Conservation (phyloP, 1,140 invertebrate species). For the Metopolophium dirhodum region DNA sequence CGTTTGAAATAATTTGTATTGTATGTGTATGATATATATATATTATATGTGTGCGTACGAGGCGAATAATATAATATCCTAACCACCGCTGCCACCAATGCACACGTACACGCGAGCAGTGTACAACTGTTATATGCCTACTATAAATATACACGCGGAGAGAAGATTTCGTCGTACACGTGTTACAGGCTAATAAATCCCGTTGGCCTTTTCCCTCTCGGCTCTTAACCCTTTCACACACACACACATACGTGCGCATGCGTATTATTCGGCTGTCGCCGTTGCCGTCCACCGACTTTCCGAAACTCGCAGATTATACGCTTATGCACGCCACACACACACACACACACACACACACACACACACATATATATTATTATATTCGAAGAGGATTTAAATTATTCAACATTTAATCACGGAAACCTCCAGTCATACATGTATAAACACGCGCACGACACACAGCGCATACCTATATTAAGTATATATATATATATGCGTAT, state of each 20-base stretch:
- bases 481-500: background rate
- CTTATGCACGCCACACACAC: background rate
- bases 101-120: background rate
- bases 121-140: background rate
- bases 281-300: background rate
- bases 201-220: slow-evolving; percentile 9
- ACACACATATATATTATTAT: background rate
- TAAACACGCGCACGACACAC: background rate
- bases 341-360: background rate
- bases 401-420: slow-evolving; percentile 49
- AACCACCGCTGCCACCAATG: background rate
- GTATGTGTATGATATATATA: background rate
- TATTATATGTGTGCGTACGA: background rate
- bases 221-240: slow-evolving; percentile 36
- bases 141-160: slow-evolving; percentile 22
- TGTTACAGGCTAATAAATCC: slow-evolving; percentile 55
- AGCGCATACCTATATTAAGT: background rate
- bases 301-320: slow-evolving; percentile 4
- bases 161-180: slow-evolving; percentile 56
- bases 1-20: slow-evolving; percentile 38
- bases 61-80: background rate
- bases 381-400: slow-evolving; percentile 43
- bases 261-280: background rate
- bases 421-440: slow-evolving; percentile 1
- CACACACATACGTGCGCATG: background rate